Evolutionary conservation across 2,113 vertebrate genomes (phyloP).

Genomic region (Sinocyclocheilus anshuiensis): DNA sequence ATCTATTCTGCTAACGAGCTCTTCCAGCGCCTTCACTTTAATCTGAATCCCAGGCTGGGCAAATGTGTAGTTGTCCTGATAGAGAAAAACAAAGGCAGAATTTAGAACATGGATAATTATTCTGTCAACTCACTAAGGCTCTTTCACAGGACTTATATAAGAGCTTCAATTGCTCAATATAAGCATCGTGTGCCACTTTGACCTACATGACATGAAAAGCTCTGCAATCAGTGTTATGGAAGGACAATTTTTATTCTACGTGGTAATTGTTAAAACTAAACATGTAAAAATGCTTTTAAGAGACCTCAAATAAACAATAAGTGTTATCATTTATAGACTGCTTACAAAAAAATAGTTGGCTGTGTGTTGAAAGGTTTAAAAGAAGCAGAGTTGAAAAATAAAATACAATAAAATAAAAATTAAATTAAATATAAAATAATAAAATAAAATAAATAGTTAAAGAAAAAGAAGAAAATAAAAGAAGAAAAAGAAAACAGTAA

Average conservation of each 20-base stretch:
- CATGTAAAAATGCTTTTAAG: neutral
- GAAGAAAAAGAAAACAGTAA: neutral
- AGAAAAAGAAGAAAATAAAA: neutral
- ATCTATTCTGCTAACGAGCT: slow-evolving; percentile 95
- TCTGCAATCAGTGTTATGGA: neutral
- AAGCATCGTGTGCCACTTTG: neutral
- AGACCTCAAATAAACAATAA: neutral
- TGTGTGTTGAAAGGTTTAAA: neutral
- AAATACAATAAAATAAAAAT: neutral
- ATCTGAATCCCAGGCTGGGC: slow-evolving; percentile 98
- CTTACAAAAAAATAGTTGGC: neutral
- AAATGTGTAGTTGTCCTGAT: slow-evolving; percentile 84
- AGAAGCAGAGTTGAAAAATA: neutral
- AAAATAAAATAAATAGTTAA: neutral
- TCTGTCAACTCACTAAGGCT: neutral
- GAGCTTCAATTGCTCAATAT: neutral
- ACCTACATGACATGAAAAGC: neutral
- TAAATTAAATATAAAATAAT: neutral
- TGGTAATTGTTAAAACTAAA: neutral
- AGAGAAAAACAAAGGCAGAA: slow-evolving; percentile 24
- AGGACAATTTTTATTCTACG: neutral
- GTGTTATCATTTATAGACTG: neutral
- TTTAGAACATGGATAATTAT: slow-evolving; percentile 2
- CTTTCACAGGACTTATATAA: neutral
- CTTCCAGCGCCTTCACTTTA: slow-evolving; percentile 96